Conservation (phyloP, 2,888 invertebrate genomes). For the Lysandra bellargus region DNA sequence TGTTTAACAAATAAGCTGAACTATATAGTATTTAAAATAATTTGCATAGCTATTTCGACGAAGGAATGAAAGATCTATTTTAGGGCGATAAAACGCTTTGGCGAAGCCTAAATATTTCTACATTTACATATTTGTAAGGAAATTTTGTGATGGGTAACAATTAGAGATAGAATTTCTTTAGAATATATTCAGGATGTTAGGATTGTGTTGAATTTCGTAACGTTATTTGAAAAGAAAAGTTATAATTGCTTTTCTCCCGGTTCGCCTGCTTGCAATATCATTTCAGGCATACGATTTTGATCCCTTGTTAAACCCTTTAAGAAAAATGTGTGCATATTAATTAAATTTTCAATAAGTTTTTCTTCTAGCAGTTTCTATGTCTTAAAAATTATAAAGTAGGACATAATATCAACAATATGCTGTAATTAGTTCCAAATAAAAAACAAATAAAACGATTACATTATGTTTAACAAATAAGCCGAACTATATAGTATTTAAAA, state of each 20-base stretch:
- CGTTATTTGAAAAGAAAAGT: too few relatives aligned
- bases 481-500: constrained; percentile 3
- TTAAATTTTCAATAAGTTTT: too few relatives aligned
- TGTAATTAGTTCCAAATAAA: background rate
- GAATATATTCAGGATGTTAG: background rate
- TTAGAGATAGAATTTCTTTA: background rate
- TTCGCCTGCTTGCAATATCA: too few relatives aligned
- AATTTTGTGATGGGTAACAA: background rate
- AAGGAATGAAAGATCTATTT: constrained; percentile 7
- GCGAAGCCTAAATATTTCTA: constrained; percentile 15
- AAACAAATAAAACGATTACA: constrained; percentile 4
- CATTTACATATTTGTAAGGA: background rate
- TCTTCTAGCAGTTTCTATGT: too few relatives aligned
- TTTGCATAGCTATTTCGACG: background rate
- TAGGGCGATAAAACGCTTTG: constrained; percentile 12
- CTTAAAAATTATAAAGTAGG: background rate
- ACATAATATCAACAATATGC: background rate
- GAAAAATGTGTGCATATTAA: too few relatives aligned
- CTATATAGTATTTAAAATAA: background rate
- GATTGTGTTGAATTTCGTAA: too few relatives aligned
- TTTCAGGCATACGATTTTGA: too few relatives aligned
- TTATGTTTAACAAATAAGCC: constrained; percentile 11
- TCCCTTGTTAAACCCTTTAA: too few relatives aligned
- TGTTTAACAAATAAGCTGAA: constrained; percentile 8
- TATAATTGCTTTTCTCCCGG: too few relatives aligned